Evolutionary conservation across 2,113 vertebrate species (phyloP), one percentile per base, ranked within the genome.

Genomic region (Melanotaenia duboulayi): DNA sequence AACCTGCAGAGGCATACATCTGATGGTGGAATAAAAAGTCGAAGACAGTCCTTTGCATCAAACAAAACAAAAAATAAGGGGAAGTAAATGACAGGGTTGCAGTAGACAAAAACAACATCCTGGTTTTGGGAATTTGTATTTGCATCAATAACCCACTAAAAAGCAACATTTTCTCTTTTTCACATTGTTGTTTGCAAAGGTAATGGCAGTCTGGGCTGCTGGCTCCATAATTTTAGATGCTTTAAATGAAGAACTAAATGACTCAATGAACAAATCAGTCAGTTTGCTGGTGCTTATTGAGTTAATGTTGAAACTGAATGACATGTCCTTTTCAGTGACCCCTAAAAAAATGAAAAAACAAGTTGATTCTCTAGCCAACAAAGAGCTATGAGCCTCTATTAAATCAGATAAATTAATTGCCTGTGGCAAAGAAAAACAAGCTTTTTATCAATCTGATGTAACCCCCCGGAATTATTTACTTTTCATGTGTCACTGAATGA

Each of bases 21-120:
- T 58, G 68, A 68, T 64, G 49, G 70, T 61, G 66, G 60, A 69
- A 77, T 58, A 76, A 75, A 57, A 78, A 56, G 39, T 44, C 35
- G 48, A 64, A 80, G 82, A 81, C 80, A 74, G 51, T 80, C 63
- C 46, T 56, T 71, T 59, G 60, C 49, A 55, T 76, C 51, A 35
- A 80, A 86, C 84, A 85, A 82, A 82, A 48, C 83, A 80, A 83
- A 37, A 74, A 39, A 62, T 50, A 57, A 65, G 50, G 37, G 57
- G 52, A 82, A 75, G 49, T 55, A 76, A 81, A 69, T 71, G 68
- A 60, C 70, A 74, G 61, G 22, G n/a, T 60, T 65, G 39, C 62
- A 66, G 55, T 56, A 37, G 22, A 5, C 40, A 55, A 14, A 59
- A n/a, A n/a, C n/a, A 73, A 42, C 0, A 35, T 35, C 32, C 49